These are phyloP conservation scores for Cylindroiulus punctatus DNA, from an alignment of 2,888 invertebrate species.

Conservation along the genomic window DNA sequence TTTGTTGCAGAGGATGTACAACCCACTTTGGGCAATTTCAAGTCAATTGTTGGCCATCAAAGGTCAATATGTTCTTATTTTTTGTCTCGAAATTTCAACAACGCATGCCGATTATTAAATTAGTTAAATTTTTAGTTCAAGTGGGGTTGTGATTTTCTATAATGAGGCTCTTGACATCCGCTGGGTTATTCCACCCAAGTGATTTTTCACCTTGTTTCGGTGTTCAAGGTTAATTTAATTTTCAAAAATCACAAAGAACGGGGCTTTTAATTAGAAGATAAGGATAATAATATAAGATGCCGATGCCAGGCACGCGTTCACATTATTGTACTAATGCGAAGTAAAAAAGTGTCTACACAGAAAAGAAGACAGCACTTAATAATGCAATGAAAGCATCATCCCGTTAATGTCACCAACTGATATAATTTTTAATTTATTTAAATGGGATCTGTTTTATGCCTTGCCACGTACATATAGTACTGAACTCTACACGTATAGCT, in stretches of 20 bases:
- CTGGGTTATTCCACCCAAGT: neutral
- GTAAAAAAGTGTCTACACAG: neutral
- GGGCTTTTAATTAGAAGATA: neutral
- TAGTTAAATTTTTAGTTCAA: neutral
- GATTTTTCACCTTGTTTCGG: neutral
- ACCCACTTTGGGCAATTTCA: neutral
- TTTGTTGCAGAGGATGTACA: too few species aligned
- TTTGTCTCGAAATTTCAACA: neutral
- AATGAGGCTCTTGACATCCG: neutral
- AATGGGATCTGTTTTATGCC: neutral
- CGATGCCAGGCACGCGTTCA: neutral
- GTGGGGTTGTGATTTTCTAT: neutral
- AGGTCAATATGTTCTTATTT: neutral
- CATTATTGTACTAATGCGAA: neutral
- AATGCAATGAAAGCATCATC: neutral
- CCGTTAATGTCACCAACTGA: neutral
- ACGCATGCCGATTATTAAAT: slow-evolving; percentile 4
- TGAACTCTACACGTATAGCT: too few species aligned
- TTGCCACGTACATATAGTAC: too few species aligned
- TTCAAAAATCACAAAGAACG: neutral
- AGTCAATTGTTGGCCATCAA: neutral
- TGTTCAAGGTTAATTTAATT: slow-evolving; percentile 40
- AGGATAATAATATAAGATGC: neutral
- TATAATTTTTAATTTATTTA: neutral
- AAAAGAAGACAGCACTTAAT: neutral